Base-by-base conservation (phyloP, 2,113 vertebrate species). In the Andinoacara biseriatus region DNA sequence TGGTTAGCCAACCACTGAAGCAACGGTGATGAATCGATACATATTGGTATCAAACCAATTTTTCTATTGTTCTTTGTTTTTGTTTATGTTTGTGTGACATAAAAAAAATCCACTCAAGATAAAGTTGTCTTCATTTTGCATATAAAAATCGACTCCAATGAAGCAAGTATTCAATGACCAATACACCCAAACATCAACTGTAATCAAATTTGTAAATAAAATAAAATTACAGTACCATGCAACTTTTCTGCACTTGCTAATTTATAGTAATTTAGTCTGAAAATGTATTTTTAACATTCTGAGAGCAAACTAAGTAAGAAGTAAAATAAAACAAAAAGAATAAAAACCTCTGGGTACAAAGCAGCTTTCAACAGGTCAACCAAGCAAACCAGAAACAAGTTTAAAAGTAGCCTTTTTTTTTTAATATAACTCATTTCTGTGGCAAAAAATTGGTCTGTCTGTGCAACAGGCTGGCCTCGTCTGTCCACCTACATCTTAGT, bases 401-500 rank as follows among this genome's bases (percentile, higher is more conserved):
- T 72, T 72, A 72, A 72, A 72, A 72, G 46, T 72, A 72, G 65
- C 26, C 10, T 52, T 72, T 52, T 52, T 72, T 52, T 26, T 69
- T 69, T 14, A 49, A 78, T 29, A 22, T 0, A 87, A 76, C 74
- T 76, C 13, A 4, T 58, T 74, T 79, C 61, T 78, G 81, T 58
- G 74, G 63, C 56, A 74, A 85, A 78, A 58, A 61, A 74, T n/a
- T 1, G 58, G 52, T 49, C 8, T 2, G 33, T 58, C 22, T 33
- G 57, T 79, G 33, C 40, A 76, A 40, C 57, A 5, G 31, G 20
- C 78, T 78, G 82, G 83, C 80, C 76, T 82, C 10, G 59, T 83
- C 67, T 77, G 54, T 78, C 86, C 83, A 79, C 79, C 80, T 84
- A 87, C 81, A 86, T 52, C 67, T 69, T 82, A 62, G 57, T 60